Conservation (phyloP, 2,888 invertebrate genomes). For the Oscheius sp. region DNA sequence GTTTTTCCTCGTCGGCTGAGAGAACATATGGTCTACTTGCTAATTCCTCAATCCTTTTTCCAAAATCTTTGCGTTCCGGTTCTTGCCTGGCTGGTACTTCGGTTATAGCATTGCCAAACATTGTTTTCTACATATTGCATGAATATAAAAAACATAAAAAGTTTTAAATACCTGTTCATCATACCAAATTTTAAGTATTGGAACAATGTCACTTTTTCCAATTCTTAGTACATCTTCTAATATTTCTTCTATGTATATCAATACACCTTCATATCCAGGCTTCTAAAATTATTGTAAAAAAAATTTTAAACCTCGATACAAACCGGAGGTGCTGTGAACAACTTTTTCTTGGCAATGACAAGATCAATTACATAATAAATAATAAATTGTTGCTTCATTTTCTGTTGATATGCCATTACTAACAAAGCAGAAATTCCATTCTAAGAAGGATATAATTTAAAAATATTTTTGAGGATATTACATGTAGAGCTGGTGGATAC, state of each 20-base stretch:
- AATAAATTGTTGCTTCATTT: constrained; percentile 15
- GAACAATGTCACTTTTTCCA: not conserved
- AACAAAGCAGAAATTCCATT: constrained; percentile 16
- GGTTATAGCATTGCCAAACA: not conserved
- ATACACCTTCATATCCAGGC: not conserved
- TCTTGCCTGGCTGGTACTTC: not conserved
- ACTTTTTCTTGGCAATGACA: constrained; percentile 11
- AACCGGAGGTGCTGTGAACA: not conserved
- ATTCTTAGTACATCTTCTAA: not conserved
- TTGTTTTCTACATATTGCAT: not conserved
- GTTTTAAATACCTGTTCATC: not conserved
- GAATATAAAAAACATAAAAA: not conserved
- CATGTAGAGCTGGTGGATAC: constrained; percentile 29
- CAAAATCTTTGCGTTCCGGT: not conserved
- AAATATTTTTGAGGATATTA: constrained; percentile 6
- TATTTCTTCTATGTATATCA: not conserved
- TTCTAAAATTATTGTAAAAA: not conserved
- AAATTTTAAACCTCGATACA: not conserved
- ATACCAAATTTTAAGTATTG: constrained; percentile 6
- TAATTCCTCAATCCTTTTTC: not conserved
- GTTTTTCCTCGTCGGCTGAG: constrained; percentile 2
- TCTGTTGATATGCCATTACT: not conserved
- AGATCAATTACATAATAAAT: constrained; percentile 24
- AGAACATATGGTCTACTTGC: not conserved
- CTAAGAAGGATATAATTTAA: not conserved